phyloP scores from a whole-genome alignment of 2,113 vertebrate genomes.

The Lipotes vexillifer region DNA sequence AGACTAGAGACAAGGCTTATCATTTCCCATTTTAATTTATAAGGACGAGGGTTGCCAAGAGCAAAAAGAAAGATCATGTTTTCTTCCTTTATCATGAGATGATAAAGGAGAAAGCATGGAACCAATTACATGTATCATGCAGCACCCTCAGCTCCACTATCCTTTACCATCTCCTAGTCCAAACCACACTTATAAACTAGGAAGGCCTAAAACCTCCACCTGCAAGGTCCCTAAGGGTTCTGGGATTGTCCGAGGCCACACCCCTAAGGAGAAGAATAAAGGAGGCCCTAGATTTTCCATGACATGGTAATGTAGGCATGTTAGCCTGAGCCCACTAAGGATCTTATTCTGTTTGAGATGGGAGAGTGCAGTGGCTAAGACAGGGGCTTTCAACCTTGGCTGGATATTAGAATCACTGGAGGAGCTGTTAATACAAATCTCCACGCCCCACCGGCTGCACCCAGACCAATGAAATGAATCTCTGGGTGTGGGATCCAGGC shows the following conservation, averaged over 20 bases:
- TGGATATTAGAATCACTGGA: background rate
- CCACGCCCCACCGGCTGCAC: background rate
- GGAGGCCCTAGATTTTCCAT: background rate
- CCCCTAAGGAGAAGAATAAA: background rate
- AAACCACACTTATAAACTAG: background rate
- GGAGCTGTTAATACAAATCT: background rate
- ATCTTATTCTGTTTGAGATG: background rate
- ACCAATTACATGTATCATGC: rapidly evolving
- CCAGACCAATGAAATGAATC: background rate
- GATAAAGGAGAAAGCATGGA: background rate
- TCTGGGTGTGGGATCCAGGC: background rate
- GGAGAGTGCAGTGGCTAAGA: background rate
- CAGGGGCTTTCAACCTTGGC: background rate
- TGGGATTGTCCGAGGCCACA: background rate
- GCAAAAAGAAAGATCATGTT: background rate
- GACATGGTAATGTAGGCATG: background rate
- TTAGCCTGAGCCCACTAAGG: background rate
- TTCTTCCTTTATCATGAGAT: background rate
- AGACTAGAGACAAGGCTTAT: background rate
- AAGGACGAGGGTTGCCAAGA: constrained; percentile 3
- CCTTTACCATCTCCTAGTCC: rapidly evolving
- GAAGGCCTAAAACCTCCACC: background rate
- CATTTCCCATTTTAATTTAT: constrained; percentile 36
- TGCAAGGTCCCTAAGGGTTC: background rate
- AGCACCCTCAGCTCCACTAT: rapidly evolving